Evolutionary conservation across 2,888 invertebrate species (phyloP).

Genomic region (Caenorhabditis sulstoni): DNA sequence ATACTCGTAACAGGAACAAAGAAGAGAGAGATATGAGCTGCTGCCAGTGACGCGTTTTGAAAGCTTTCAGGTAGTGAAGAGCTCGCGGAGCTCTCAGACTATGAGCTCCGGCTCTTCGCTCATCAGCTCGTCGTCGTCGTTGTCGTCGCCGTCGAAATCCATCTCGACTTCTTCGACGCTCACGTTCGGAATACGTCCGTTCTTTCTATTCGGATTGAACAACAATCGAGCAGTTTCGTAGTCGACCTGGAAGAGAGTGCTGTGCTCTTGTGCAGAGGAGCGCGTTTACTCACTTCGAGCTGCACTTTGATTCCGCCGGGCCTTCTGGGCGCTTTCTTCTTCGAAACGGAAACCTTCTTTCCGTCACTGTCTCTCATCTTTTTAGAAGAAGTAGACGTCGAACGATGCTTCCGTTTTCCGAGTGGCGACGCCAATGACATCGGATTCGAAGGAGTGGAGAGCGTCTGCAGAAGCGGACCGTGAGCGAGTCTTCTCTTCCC

Average conservation of each 20-base stretch:
- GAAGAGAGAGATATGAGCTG: too few species aligned
- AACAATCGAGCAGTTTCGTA: conserved; percentile 53
- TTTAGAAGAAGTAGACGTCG: conserved; percentile 15
- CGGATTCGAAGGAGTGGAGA: conserved; percentile 33
- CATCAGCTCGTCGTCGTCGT: conserved; percentile 21
- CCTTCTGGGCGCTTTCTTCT: conserved; percentile 1
- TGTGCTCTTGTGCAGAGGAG: not conserved
- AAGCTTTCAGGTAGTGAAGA: conserved; percentile 4
- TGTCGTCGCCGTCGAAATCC: conserved; percentile 40
- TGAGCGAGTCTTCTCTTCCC: too few species aligned
- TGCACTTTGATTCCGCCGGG: conserved; percentile 56
- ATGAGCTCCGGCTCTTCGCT: conserved; percentile 18
- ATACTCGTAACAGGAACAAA: conserved; percentile 32
- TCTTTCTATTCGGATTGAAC: conserved; percentile 48
- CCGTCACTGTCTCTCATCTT: conserved; percentile 39
- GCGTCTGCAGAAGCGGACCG: too few species aligned
- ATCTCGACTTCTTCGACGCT: conserved; percentile 31
- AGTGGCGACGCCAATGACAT: conserved; percentile 41
- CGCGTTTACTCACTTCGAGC: conserved; percentile 42
- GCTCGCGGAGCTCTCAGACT: conserved; percentile 7
- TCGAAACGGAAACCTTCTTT: conserved; percentile 16
- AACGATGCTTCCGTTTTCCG: conserved; percentile 47
- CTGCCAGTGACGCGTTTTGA: too few species aligned
- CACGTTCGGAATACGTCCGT: conserved; percentile 48
- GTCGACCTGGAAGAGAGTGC: conserved; percentile 40